A percentile compares a stretch with the other conserved stretches of the same genome.
Evolutionary conservation across 2,888 invertebrate species (phyloP).

Genomic region (Plebejus argus): DNA sequence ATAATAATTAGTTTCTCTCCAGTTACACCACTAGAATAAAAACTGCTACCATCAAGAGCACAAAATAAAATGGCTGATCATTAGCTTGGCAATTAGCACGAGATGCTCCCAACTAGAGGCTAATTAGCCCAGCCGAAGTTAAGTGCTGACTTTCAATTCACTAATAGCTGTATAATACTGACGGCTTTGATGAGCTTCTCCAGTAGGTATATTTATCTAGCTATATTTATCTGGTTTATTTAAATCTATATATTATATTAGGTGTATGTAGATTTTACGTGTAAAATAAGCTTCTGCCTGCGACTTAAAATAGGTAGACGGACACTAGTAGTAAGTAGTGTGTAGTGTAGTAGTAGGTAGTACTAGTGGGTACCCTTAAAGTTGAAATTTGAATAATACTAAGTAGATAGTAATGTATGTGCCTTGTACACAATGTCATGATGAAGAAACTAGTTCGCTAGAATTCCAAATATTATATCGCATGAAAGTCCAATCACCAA

Average conservation of each 20-base stretch:
- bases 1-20: not conserved
- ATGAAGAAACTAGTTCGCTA: no score
- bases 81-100: constrained; percentile 6
- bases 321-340: no score
- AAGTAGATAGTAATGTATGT: no score
- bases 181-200: not conserved
- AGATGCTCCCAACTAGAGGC: not conserved
- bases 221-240: no score
- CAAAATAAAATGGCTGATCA: constrained; percentile 6
- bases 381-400: no score
- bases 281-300: no score
- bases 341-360: no score
- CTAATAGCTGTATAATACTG: not conserved
- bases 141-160: constrained; percentile 13
- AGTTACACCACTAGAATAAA: not conserved
- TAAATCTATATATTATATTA: no score
- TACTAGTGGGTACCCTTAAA: no score
- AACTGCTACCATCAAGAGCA: not conserved
- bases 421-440: no score
- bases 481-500: not conserved
- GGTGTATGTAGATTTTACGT: no score
- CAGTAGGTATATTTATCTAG: not conserved
- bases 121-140: not conserved
- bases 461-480: not conserved
- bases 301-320: no score